Evolutionary conservation across 2,888 invertebrate species (phyloP).

Genomic region (Archaeoteleia sp.): DNA sequence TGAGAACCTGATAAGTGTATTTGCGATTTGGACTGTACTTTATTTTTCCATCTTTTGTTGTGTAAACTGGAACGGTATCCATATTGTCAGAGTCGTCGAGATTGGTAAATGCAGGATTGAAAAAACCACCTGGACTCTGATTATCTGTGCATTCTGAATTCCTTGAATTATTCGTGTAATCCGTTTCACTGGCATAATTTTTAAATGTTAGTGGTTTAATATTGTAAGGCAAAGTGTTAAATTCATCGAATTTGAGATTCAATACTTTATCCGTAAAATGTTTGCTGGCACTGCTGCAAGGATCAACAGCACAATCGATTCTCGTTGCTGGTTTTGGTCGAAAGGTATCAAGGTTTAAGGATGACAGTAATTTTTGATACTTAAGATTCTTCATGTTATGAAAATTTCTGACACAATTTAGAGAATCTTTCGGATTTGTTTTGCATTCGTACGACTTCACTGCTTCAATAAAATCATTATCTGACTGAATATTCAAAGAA

Average conservation of each 20-base stretch:
- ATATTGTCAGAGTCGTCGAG: conserved; percentile 64
- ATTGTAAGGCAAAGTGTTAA: conserved; percentile 59
- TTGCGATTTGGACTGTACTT: conserved; percentile 71
- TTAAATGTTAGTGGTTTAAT: conserved; percentile 43
- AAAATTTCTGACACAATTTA: conserved; percentile 5
- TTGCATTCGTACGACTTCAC: conserved; percentile 17
- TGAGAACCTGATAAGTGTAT: conserved; percentile 66
- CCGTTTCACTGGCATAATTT: conserved; percentile 34
- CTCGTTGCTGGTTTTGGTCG: background rate
- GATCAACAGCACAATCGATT: conserved; percentile 8
- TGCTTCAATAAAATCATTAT: conserved; percentile 23
- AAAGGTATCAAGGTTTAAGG: conserved; percentile 24
- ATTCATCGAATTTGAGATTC: conserved; percentile 60
- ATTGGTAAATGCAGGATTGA: conserved; percentile 63
- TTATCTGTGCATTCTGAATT: conserved; percentile 20
- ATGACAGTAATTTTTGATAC: conserved; percentile 12
- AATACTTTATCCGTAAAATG: conserved; percentile 30
- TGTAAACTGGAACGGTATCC: conserved; percentile 71
- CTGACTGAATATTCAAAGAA: conserved; percentile 15
- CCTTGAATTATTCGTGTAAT: background rate
- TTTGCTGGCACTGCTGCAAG: conserved; percentile 14
- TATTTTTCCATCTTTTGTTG: conserved; percentile 73
- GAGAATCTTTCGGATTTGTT: conserved; percentile 9
- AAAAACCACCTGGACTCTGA: conserved; percentile 57
- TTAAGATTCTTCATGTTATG: conserved; percentile 20